Evolutionary conservation across 2,797 vertebrate genomes (phyloP).

Genomic region (Tenualosa ilisha): DNA sequence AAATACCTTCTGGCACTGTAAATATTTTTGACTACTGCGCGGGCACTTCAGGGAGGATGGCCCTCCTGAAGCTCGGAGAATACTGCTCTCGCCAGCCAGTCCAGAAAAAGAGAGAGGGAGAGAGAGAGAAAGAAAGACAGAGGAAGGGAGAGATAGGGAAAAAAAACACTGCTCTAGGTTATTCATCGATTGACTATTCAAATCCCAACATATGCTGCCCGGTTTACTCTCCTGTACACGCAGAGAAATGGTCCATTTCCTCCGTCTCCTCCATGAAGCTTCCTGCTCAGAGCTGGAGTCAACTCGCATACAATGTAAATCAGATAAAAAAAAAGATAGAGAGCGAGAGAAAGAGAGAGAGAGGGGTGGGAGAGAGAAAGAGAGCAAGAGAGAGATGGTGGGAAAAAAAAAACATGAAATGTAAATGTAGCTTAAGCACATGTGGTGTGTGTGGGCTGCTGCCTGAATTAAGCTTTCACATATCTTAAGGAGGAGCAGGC

Average conservation of each 20-base stretch:
- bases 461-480: conserved; percentile 36
- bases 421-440: conserved; percentile 62
- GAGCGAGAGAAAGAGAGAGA: conserved; percentile 44
- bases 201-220: conserved; percentile 85
- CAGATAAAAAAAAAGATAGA: conserved; percentile 57
- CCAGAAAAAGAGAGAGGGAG: conserved; percentile 46
- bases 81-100: neutral
- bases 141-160: conserved; percentile 53
- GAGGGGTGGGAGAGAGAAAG: conserved; percentile 54
- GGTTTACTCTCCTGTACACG: conserved; percentile 74
- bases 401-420: conserved; percentile 53
- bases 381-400: conserved; percentile 20
- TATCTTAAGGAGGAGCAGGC: conserved; percentile 46
- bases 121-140: conserved; percentile 68
- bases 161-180: conserved; percentile 90
- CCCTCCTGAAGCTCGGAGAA: conserved; percentile 73
- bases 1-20: conserved; percentile 99
- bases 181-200: conserved; percentile 99
- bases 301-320: conserved; percentile 73
- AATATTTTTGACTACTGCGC: conserved; percentile 98
- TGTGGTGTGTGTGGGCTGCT: conserved; percentile 59
- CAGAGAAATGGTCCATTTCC: conserved; percentile 76
- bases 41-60: conserved; percentile 94
- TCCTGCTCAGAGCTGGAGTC: conserved; percentile 65
- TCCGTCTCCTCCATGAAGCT: conserved; percentile 67